Conservation (phyloP, 2,888 invertebrate species). For the Melangyna quadrimaculata region DNA sequence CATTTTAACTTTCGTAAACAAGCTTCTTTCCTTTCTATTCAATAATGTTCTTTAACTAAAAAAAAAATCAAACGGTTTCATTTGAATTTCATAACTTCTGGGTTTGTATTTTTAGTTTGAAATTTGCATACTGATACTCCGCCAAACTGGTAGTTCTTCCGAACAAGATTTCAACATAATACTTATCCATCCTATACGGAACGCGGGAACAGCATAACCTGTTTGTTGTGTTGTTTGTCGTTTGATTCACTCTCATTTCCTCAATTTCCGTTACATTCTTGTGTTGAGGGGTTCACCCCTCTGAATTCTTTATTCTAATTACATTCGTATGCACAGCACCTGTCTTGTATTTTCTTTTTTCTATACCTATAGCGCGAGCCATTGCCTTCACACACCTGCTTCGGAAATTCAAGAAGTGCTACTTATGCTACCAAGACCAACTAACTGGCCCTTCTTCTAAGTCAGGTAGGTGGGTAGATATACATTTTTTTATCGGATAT, state of each 20-base stretch:
- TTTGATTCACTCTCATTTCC: constrained; percentile 70
- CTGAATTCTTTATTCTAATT: constrained; percentile 56
- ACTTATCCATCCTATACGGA: constrained; percentile 9
- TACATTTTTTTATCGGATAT: background rate
- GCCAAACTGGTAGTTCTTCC: constrained; percentile 26
- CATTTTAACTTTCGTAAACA: background rate
- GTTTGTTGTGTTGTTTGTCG: constrained; percentile 46
- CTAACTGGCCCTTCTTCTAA: background rate
- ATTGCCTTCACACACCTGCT: constrained; percentile 57
- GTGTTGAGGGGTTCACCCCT: constrained; percentile 54
- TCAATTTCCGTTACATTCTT: constrained; percentile 69
- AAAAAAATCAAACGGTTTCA: background rate
- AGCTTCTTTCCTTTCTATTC: background rate
- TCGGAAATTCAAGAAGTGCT: constrained; percentile 37
- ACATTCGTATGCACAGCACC: constrained; percentile 51
- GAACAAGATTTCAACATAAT: constrained; percentile 46
- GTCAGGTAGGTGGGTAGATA: background rate
- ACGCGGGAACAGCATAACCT: constrained; percentile 39
- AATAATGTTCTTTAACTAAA: background rate
- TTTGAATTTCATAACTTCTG: constrained; percentile 33
- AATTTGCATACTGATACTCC: constrained; percentile 19
- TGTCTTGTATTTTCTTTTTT: constrained; percentile 42
- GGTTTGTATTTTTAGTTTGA: constrained; percentile 7
- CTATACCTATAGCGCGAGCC: constrained; percentile 39
- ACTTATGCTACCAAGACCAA: constrained; percentile 22